These are phyloP conservation scores for Plagiodera versicolora DNA, from an alignment of 2,888 invertebrate genomes.

Conservation along the genomic window DNA sequence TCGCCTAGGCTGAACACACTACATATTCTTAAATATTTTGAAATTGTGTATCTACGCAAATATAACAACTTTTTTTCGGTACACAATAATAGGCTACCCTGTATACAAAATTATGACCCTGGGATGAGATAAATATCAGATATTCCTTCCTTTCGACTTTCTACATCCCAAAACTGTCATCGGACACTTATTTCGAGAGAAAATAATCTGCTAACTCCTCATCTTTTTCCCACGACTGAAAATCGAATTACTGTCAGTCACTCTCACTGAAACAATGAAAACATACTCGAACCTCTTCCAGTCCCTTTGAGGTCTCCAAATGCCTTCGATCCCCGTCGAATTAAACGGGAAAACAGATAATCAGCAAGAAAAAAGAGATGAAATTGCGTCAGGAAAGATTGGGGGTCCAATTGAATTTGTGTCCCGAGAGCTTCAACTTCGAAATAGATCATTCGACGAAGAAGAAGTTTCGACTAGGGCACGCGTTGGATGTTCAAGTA, in stretches of 20 bases:
- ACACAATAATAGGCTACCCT: too few relatives aligned
- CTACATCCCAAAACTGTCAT: too few relatives aligned
- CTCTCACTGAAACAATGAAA: background rate
- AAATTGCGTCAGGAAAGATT: slow-evolving; percentile 21
- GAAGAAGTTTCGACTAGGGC: slow-evolving; percentile 42
- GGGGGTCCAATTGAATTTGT: slow-evolving; percentile 34
- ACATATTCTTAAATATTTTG: too few relatives aligned
- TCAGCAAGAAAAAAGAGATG: slow-evolving; percentile 8
- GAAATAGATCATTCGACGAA: background rate
- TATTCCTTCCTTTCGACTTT: too few relatives aligned
- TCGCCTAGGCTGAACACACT: too few relatives aligned
- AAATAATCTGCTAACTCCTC: too few relatives aligned
- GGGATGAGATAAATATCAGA: too few relatives aligned
- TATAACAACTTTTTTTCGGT: too few relatives aligned
- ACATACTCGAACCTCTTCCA: background rate
- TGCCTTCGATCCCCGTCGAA: slow-evolving; percentile 6
- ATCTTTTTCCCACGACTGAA: background rate
- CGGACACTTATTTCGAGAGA: too few relatives aligned
- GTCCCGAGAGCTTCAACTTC: background rate
- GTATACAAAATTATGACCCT: too few relatives aligned
- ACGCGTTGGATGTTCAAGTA: slow-evolving; percentile 49
- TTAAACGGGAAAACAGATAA: slow-evolving; percentile 3
- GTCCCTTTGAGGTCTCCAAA: background rate
- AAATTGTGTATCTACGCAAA: too few relatives aligned
- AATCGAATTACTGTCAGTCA: background rate